phyloP scores from a whole-genome alignment of 1,140 invertebrate species.

The Sitophilus oryzae region DNA sequence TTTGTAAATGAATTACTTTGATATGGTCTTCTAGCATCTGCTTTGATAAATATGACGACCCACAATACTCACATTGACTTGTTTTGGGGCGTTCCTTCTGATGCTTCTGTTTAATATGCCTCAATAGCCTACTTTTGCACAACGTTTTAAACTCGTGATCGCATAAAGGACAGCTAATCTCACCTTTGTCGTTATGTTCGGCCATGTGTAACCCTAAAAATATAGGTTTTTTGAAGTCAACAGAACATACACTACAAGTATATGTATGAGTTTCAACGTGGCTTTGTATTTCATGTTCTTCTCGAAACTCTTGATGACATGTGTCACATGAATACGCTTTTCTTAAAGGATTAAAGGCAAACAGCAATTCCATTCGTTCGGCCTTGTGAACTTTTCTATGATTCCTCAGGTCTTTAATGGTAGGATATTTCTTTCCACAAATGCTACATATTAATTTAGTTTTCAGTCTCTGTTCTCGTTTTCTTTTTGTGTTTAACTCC shows the following conservation, averaged over 20 bases:
- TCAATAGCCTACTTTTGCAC: slow-evolving; percentile 21
- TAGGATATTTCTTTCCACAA: slow-evolving; percentile 6
- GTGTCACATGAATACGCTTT: not conserved
- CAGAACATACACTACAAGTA: not conserved
- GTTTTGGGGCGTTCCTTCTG: slow-evolving; percentile 25
- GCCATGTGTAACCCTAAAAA: slow-evolving; percentile 4
- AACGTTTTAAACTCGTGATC: slow-evolving; percentile 18
- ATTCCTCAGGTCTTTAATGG: slow-evolving; percentile 9
- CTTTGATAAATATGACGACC: slow-evolving; percentile 16
- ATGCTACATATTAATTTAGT: slow-evolving; percentile 10
- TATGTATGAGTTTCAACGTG: not conserved
- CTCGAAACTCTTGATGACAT: not conserved
- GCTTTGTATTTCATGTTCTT: not conserved
- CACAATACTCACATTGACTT: slow-evolving; percentile 36
- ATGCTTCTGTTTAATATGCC: slow-evolving; percentile 31
- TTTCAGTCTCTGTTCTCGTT: slow-evolving; percentile 2
- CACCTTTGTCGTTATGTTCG: not conserved
- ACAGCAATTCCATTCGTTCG: not conserved
- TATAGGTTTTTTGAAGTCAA: not conserved
- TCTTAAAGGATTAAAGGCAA: not conserved
- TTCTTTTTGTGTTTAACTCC: slow-evolving; percentile 4
- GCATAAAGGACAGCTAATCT: not conserved
- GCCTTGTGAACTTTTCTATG: slow-evolving; percentile 1
- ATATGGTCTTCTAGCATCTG: slow-evolving; percentile 21
- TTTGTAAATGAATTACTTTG: slow-evolving; percentile 16